Evolutionary conservation across 1,140 invertebrate species (phyloP).

Genomic region (Thaumatotibia leucotreta): DNA sequence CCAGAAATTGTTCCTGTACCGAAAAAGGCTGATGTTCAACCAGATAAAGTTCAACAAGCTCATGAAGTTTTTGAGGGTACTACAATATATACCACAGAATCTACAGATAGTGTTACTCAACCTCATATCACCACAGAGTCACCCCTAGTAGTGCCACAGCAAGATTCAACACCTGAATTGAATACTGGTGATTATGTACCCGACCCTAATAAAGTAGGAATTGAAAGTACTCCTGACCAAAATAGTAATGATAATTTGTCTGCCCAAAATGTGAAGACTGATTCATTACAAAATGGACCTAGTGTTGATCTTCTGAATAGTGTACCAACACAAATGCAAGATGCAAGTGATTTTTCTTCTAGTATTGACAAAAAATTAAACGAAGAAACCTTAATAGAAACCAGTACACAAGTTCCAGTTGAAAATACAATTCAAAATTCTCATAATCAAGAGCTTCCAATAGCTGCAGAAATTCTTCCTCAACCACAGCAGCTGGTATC

Average conservation of each 20-base stretch:
- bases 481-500: neutral
- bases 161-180: neutral
- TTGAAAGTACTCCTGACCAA: neutral
- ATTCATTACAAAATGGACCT: neutral
- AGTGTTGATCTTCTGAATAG: neutral
- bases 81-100: constrained; percentile 55
- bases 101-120: constrained; percentile 17
- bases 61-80: constrained; percentile 70
- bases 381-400: neutral
- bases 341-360: neutral
- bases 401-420: neutral
- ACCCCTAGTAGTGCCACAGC: neutral
- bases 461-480: neutral
- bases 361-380: constrained; percentile 17
- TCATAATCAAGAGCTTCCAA: neutral
- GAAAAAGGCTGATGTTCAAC: constrained; percentile 37
- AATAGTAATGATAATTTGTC: constrained; percentile 6
- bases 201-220: neutral
- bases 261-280: neutral
- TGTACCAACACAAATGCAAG: neutral
- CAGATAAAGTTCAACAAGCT: constrained; percentile 60
- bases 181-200: neutral
- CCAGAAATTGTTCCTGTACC: constrained; percentile 36
- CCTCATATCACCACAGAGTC: constrained; percentile 25
- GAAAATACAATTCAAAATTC: neutral